Conservation (phyloP, 2,797 vertebrate genomes). For the Arnoldichthys spilopterus region DNA sequence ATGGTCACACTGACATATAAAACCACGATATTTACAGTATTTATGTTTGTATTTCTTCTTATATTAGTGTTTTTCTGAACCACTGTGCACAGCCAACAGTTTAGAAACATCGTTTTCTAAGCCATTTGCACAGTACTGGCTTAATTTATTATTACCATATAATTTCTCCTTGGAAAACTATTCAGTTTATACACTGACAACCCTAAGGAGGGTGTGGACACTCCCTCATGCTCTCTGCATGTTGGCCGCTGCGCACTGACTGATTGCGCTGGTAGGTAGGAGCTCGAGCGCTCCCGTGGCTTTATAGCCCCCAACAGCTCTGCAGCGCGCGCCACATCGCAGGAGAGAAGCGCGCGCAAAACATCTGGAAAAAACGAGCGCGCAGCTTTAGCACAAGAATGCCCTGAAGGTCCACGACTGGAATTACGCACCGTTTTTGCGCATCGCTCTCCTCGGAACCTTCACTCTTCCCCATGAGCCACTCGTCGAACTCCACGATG, state of each 20-base stretch:
- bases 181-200: no score
- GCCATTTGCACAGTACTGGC: no score
- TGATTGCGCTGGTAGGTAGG: constrained; percentile 47
- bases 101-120: no score
- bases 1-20: no score
- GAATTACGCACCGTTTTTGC: background rate
- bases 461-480: background rate
- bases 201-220: background rate
- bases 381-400: constrained; percentile 57
- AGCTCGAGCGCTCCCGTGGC: constrained; percentile 50
- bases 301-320: constrained; percentile 62
- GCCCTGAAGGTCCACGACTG: constrained; percentile 66
- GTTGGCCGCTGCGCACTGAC: background rate
- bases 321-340: background rate
- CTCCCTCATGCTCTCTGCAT: background rate
- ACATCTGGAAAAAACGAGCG: constrained; percentile 45
- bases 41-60: no score
- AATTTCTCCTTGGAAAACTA: no score
- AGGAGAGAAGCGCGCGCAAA: background rate
- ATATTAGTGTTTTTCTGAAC: no score
- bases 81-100: no score
- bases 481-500: constrained; percentile 53
- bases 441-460: background rate
- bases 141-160: no score
- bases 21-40: no score